These are phyloP conservation scores for Lypha dubia DNA, from an alignment of 2,888 invertebrate species.

Conservation along the genomic window DNA sequence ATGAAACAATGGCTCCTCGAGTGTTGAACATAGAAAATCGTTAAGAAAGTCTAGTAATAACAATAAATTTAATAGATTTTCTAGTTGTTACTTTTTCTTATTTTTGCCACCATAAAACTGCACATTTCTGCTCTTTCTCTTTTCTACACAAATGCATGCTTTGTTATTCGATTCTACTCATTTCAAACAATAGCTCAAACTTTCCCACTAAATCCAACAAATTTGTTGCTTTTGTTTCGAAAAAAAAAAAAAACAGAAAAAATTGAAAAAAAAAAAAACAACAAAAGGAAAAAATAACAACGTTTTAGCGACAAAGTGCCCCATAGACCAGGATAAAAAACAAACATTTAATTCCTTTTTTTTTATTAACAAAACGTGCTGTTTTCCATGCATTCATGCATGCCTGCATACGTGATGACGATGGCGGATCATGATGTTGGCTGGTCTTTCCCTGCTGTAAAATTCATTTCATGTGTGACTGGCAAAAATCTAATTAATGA, in stretches of 20 bases:
- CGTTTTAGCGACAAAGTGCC: conserved; percentile 36
- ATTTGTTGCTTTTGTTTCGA: conserved; percentile 43
- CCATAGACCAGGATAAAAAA: conserved; percentile 25
- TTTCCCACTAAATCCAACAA: conserved; percentile 31
- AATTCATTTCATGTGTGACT: conserved; percentile 56
- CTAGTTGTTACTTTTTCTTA: conserved; percentile 17
- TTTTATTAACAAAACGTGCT: conserved; percentile 66
- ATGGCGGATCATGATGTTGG: conserved; percentile 39
- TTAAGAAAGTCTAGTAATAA: conserved; percentile 66
- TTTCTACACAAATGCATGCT: not conserved
- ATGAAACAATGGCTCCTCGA: conserved; percentile 46
- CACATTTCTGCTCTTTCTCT: not conserved
- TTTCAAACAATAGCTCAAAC: conserved; percentile 19
- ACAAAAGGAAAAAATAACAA: conserved; percentile 15
- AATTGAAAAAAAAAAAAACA: not conserved
- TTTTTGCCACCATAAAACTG: not conserved
- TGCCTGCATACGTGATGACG: conserved; percentile 51
- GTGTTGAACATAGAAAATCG: conserved; percentile 59
- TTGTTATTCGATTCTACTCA: not conserved
- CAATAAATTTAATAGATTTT: conserved; percentile 68
- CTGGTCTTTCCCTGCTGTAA: not conserved
- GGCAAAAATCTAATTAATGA: conserved; percentile 71
- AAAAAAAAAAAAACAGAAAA: not conserved
- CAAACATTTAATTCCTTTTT: conserved; percentile 52
- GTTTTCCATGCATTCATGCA: conserved; percentile 56